Evolutionary conservation across 2,797 vertebrate species (phyloP).

Genomic region (Hippocampus kuda): DNA sequence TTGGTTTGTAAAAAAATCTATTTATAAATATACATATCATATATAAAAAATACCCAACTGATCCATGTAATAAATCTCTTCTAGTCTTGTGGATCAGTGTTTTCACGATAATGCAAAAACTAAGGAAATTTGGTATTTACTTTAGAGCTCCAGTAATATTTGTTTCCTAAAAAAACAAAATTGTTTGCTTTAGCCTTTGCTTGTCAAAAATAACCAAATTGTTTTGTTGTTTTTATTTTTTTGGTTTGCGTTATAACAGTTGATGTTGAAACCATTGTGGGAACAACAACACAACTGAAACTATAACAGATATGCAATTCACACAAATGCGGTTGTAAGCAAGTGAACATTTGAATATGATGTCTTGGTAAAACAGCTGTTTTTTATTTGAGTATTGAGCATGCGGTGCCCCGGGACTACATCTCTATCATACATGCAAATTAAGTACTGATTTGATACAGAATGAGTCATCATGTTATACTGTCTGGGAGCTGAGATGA

Average conservation of each 20-base stretch:
- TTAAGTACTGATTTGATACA: neutral
- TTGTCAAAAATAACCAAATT: neutral
- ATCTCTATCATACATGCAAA: neutral
- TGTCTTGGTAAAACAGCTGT: slow-evolving; percentile 18
- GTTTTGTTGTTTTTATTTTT: neutral
- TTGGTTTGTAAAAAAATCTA: neutral
- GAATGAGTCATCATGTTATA: slow-evolving; percentile 11
- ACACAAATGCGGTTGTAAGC: neutral
- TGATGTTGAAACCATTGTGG: neutral
- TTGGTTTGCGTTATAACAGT: neutral
- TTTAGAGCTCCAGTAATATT: too few relatives aligned
- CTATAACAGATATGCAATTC: neutral
- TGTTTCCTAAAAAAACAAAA: neutral
- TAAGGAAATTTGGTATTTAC: neutral
- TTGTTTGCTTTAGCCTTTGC: neutral
- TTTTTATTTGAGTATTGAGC: slow-evolving; percentile 17
- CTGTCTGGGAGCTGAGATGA: slow-evolving; percentile 11
- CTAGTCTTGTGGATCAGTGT: neutral
- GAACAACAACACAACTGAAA: neutral
- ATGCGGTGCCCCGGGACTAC: slow-evolving; percentile 8
- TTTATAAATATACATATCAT: neutral
- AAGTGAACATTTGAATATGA: neutral
- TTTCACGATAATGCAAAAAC: neutral
- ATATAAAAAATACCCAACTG: neutral
- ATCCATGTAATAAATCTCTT: neutral